These are phyloP conservation scores for Gasterosteus aculeatus DNA, from an alignment of 2,113 vertebrate species.

Conservation along the genomic window DNA sequence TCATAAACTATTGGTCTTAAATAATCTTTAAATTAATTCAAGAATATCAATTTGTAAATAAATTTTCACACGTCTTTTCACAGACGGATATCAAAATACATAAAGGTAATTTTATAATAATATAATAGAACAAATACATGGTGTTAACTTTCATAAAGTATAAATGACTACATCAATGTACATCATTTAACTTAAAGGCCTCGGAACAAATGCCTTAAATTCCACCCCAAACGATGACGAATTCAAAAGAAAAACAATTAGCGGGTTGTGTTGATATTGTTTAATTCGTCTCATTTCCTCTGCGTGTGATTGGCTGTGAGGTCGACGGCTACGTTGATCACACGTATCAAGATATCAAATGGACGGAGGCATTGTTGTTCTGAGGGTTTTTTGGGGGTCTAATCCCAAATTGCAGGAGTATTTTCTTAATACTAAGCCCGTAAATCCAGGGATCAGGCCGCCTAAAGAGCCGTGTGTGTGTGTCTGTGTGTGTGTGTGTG, in stretches of 20 bases:
- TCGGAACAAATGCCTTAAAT: not conserved
- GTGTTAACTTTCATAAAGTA: not conserved
- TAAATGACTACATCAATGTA: not conserved
- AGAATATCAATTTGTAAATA: not conserved
- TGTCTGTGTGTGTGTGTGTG: conserved; percentile 67
- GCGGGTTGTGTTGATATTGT: not conserved
- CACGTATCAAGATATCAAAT: conserved; percentile 84
- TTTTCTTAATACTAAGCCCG: conserved; percentile 84
- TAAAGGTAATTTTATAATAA: not conserved
- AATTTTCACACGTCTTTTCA: not conserved
- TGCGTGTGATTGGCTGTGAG: conserved; percentile 25
- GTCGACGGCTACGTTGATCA: conserved; percentile 58
- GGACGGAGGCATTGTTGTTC: conserved; percentile 74
- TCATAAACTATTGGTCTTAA: not conserved
- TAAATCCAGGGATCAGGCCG: conserved; percentile 85
- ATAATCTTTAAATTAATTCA: not conserved
- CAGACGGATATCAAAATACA: not conserved
- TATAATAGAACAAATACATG: not conserved
- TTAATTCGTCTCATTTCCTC: conserved; percentile 33
- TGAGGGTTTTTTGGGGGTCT: conserved; percentile 84
- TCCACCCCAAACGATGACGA: not conserved
- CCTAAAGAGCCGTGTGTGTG: conserved; percentile 60
- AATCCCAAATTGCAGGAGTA: conserved; percentile 88
- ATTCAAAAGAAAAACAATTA: not conserved
- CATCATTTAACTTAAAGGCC: not conserved